Evolutionary conservation across 2,113 vertebrate genomes (phyloP), one percentile per base, ranked within the genome.

Genomic region (Petrocephalus microphthalmus): DNA sequence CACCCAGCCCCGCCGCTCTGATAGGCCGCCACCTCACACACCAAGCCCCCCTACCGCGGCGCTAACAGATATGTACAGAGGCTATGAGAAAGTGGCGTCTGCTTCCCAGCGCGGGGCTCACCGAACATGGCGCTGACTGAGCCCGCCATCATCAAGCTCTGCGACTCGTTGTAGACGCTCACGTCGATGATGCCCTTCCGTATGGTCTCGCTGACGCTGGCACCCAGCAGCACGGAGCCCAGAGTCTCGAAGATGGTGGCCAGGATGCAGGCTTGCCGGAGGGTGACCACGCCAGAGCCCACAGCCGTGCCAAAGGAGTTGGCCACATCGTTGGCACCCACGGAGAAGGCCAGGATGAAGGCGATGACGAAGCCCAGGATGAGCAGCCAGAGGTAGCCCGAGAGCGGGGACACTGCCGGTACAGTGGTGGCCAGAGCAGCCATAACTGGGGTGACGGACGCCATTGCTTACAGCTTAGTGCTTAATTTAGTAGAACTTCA

Each of bases 291-390:
- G 0, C 98, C 98, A 0, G 98, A 99, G 89, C 98, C 98, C 87
- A 99, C 98, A 0, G 98, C 98, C 0, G 98, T 99, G 87, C 98
- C 98, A 7, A 99, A 99, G 0, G 98, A 99, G 94, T 99, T 99
- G 20, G 98, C 98, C 6, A 99, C 98, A 2, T 99, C 98, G 83
- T 99, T 99, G 92, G 98, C 98, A 0, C 98, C 98, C 0, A 99
- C 98, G 0, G 98, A 99, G 92, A 99, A 99, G 25, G 98, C 98
- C 90, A 99, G 90, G 83, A 99, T 25, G 88, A 99, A 99, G 82
- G 98, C 98, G 1, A 99, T 99, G 92, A 98, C 25, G 90, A 99
- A 99, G 88, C 98, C 98, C 51, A 99, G 87, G 1, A 97, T 82
- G 51, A 99, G 93, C 93, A 99, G 94, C 98, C 98, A 99, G 57